Conservation (phyloP, 2,797 vertebrate genomes). For the Cheirogaleus major region DNA sequence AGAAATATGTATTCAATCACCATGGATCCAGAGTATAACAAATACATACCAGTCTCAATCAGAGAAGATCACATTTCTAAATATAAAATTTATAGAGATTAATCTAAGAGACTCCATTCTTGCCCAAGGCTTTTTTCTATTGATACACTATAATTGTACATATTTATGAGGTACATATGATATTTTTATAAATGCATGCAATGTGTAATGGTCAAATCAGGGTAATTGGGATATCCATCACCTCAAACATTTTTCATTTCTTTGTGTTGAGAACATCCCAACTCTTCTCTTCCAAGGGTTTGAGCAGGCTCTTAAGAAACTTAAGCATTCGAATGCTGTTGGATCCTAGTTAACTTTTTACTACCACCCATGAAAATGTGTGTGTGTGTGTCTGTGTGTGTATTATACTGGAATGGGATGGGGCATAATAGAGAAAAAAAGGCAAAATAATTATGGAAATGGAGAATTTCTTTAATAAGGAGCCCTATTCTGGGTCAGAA, state of each 20-base stretch:
- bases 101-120: neutral
- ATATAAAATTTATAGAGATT: neutral
- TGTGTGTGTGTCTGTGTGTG: neutral
- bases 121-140: neutral
- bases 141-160: neutral
- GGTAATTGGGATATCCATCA: neutral
- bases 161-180: neutral
- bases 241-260: neutral
- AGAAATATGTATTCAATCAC: neutral
- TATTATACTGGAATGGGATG: too few species aligned
- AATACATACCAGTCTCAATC: neutral
- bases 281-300: neutral
- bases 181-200: neutral
- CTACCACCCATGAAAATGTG: neutral
- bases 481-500: neutral
- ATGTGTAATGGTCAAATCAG: neutral
- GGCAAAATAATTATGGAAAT: neutral
- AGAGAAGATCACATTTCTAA: constrained; percentile 11
- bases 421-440: neutral
- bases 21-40: neutral
- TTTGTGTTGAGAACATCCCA: neutral
- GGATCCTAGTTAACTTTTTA: neutral
- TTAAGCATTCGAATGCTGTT: neutral
- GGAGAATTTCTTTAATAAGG: neutral
- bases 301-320: neutral